Evolutionary conservation across 2,797 vertebrate species (phyloP).

Genomic region (Etheostoma perlongum): DNA sequence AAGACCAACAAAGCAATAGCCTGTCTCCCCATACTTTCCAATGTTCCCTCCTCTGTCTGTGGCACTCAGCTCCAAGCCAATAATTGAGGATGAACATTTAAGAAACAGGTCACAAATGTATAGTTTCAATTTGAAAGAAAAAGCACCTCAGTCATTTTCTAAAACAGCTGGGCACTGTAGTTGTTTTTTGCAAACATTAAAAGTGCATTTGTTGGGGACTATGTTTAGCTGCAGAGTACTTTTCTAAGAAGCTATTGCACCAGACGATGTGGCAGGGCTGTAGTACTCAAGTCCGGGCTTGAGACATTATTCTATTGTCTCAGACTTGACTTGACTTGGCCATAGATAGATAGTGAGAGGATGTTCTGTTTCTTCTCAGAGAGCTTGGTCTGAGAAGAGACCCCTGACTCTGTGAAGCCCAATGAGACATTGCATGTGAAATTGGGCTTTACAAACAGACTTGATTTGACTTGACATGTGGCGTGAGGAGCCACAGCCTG

Average conservation of each 20-base stretch:
- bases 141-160: not conserved
- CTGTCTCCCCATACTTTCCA: not conserved
- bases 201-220: not conserved
- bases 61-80: not conserved
- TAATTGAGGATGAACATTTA: not conserved
- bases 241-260: not conserved
- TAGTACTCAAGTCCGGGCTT: no score
- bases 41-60: not conserved
- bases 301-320: no score
- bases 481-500: slow-evolving; percentile 47
- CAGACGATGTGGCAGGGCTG: not conserved
- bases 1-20: not conserved
- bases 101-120: not conserved
- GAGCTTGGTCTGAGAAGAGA: not conserved
- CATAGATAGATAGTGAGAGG: no score
- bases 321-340: not conserved
- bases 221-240: not conserved
- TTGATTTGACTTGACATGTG: slow-evolving; percentile 49
- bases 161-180: not conserved
- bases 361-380: not conserved
- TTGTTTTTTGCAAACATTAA: not conserved
- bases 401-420: slow-evolving; percentile 25
- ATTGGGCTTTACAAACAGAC: slow-evolving; percentile 46
- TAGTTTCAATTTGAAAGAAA: no score
- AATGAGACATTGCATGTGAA: slow-evolving; percentile 29